Base-by-base conservation (phyloP, 2,797 vertebrate genomes). In the Podarcis lilfordi region DNA sequence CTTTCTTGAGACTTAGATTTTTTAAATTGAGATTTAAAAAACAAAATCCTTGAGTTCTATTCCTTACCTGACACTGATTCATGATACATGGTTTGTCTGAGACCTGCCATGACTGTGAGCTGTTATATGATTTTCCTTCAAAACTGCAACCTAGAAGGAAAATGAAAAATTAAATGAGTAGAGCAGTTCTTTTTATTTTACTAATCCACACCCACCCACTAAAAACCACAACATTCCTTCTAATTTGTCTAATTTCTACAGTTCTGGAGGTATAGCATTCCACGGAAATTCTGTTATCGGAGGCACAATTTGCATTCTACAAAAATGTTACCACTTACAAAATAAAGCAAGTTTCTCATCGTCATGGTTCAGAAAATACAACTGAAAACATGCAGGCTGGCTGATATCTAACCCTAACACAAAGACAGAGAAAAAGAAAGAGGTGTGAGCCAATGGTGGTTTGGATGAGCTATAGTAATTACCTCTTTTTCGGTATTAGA, bases 31-130 rank as follows among this genome's bases (percentile, higher is more conserved):
- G 55, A 64, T 81, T 72, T 23, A 45, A 0, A 35, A n/a, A 55
- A 55, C 3, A 55, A 55, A 55, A 64, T 88, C 69, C 81, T 85
- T 72, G 72, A 82, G 29, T n/a, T 3, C 13, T n/a, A 64, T 75
- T 59, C 93, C 95, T 95, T 96, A 99, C 99, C 98, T 99, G 99
- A 94, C 99, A 99, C 89, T 98, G 97, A 17, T 94, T 97, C 0
- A 96, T 98, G 80, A 98, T 87, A 81, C 99, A 99, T 69, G 98
- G 98, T 72, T 98, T 98, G 66, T 93, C 90, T 17, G 97, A 94
- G 64, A 93, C 97, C 80, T 97, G 98, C 99, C 99, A 99, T 88
- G 97, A 98, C 85, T 97, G 97, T 0, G 99, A 99, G 95, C 98
- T 99, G 96, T 99, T 99, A 88, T 98, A 99, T 0, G 96, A 97